A percentile compares a stretch with the other conserved stretches of the same genome.
phyloP scores from a whole-genome alignment of 2,888 invertebrate species.

The Ichneumon xanthorius region DNA sequence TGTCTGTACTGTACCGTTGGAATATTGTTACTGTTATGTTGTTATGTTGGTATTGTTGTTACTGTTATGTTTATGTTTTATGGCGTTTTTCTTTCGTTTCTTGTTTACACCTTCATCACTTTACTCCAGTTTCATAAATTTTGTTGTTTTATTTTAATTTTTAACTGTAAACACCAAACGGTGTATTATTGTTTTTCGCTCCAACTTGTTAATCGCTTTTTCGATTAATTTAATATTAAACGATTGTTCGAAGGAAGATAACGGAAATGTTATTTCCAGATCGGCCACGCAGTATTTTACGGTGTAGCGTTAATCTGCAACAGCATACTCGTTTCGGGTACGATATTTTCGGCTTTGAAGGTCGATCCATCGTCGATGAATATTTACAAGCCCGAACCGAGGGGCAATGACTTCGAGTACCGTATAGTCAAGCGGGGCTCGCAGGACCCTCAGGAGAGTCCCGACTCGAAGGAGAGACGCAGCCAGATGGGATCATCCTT shows the following conservation, averaged over 20 bases:
- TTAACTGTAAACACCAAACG: too few relatives aligned
- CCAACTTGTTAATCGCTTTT: too few relatives aligned
- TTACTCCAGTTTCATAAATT: too few relatives aligned
- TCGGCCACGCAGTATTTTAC: constrained; percentile 72
- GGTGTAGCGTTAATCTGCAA: constrained; percentile 75
- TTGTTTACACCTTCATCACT: too few relatives aligned
- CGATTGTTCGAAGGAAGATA: neutral
- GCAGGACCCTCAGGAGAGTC: constrained; percentile 70
- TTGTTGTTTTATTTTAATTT: too few relatives aligned
- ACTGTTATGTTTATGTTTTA: too few relatives aligned
- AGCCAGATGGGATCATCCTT: constrained; percentile 79
- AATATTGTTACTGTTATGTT: too few relatives aligned
- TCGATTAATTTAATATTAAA: too few relatives aligned
- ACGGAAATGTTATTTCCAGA: constrained; percentile 71
- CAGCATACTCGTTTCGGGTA: constrained; percentile 72
- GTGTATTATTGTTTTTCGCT: too few relatives aligned
- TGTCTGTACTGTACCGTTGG: too few relatives aligned
- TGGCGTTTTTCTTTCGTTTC: too few relatives aligned
- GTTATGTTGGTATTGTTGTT: too few relatives aligned
- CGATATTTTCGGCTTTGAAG: constrained; percentile 73
- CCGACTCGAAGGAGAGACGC: constrained; percentile 79
- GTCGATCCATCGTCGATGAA: constrained; percentile 69
- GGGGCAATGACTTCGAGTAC: constrained; percentile 76
- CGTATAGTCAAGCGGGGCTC: constrained; percentile 74
- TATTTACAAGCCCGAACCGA: constrained; percentile 65